Conservation (phyloP, 2,797 vertebrate genomes). For the Huso huso region DNA sequence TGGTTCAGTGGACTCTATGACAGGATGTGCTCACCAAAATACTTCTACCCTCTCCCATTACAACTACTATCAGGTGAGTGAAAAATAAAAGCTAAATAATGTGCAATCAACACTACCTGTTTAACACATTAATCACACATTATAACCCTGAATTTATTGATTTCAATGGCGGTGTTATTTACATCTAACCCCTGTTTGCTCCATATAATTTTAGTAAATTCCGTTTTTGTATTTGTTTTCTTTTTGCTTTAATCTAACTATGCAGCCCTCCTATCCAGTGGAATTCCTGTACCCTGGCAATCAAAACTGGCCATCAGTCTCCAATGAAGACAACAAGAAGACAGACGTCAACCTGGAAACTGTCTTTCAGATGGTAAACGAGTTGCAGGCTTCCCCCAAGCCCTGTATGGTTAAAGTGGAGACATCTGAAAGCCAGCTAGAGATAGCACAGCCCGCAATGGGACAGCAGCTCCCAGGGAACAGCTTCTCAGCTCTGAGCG, state of each 20-base stretch:
- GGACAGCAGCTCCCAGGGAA: constrained; percentile 31
- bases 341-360: constrained; percentile 55
- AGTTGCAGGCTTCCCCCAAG: constrained; percentile 48
- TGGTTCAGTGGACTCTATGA: constrained; percentile 36
- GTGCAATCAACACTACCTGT: background rate
- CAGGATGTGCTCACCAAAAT: constrained; percentile 34
- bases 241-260: constrained; percentile 28
- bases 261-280: constrained; percentile 48
- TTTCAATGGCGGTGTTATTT: background rate
- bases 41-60: constrained; percentile 41
- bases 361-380: constrained; percentile 64
- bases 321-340: constrained; percentile 48
- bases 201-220: background rate
- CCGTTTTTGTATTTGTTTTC: constrained; percentile 1
- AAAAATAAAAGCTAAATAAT: background rate
- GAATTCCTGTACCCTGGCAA: constrained; percentile 14
- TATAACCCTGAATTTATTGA: background rate
- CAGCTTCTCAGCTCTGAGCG: constrained; percentile 17
- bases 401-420: constrained; percentile 47
- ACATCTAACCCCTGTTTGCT: background rate
- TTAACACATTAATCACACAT: no score
- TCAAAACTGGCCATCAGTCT: constrained; percentile 29
- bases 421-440: constrained; percentile 41
- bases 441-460: constrained; percentile 26
- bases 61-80: constrained; percentile 58